phyloP scores from a whole-genome alignment of 2,888 invertebrate genomes.

The Slavum lentiscoides region DNA sequence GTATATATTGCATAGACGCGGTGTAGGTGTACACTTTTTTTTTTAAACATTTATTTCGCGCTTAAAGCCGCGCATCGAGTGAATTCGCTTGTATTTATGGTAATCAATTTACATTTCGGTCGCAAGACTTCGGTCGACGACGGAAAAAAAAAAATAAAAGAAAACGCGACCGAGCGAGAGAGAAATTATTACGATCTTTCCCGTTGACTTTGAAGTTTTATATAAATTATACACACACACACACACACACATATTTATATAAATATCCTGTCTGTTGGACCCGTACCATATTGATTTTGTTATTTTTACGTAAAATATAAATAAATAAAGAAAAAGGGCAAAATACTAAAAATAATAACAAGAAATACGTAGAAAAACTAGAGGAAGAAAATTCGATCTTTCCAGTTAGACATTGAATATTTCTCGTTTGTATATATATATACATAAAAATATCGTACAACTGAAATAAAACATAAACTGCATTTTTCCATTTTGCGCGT shows the following conservation, averaged over 20 bases:
- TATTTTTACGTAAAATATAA: not conserved
- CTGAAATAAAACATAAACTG: slow-evolving; percentile 17
- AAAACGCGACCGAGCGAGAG: not conserved
- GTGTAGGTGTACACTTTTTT: not conserved
- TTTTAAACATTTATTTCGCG: not conserved
- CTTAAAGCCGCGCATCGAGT: slow-evolving; percentile 5
- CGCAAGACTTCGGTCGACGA: not conserved
- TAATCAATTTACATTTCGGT: slow-evolving; percentile 1
- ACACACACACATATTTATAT: no score
- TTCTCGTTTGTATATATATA: not conserved
- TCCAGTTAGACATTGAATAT: not conserved
- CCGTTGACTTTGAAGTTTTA: slow-evolving; percentile 7
- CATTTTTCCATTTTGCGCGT: slow-evolving; percentile 18
- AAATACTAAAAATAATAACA: no score
- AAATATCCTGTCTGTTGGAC: not conserved
- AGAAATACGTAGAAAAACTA: not conserved
- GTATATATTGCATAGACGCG: not conserved
- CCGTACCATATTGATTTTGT: slow-evolving; percentile 11
- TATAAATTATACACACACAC: slow-evolving; percentile 7
- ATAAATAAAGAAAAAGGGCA: not conserved
- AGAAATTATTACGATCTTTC: slow-evolving; percentile 20
- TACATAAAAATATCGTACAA: not conserved
- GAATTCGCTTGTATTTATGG: slow-evolving; percentile 10
- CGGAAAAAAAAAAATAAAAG: no score
- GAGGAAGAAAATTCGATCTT: not conserved